Evolutionary conservation across 2,888 invertebrate species (phyloP).

Genomic region (Caenorhabditis sp.): DNA sequence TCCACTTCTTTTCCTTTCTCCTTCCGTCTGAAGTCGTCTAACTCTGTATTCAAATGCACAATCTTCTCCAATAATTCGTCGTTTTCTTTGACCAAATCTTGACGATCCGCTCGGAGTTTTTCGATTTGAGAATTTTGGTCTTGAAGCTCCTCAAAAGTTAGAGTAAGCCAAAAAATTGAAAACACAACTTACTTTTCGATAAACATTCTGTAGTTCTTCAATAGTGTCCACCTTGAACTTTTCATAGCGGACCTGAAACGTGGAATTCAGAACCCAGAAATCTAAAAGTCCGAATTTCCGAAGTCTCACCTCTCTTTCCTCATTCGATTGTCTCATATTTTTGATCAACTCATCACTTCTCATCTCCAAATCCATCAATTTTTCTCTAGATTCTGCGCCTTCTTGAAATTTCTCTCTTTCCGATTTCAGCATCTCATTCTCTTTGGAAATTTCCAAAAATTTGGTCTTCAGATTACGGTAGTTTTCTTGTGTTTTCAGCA

Average conservation of each 20-base stretch:
- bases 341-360: slow-evolving; percentile 43
- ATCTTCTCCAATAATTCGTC: slow-evolving; percentile 55
- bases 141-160: slow-evolving; percentile 48
- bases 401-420: slow-evolving; percentile 14
- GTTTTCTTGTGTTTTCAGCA: slow-evolving; percentile 63
- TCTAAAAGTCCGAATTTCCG: not conserved
- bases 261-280: not conserved
- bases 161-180: not conserved
- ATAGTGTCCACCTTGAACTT: slow-evolving; percentile 57
- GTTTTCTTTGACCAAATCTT: slow-evolving; percentile 57
- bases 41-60: slow-evolving; percentile 21
- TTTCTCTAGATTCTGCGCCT: slow-evolving; percentile 31
- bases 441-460: slow-evolving; percentile 32
- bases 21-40: slow-evolving; percentile 49
- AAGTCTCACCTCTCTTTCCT: slow-evolving; percentile 57
- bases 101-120: slow-evolving; percentile 46
- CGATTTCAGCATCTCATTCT: slow-evolving; percentile 28
- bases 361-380: slow-evolving; percentile 39
- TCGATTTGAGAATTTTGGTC: slow-evolving; percentile 59
- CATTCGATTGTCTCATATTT: slow-evolving; percentile 37
- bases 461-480: slow-evolving; percentile 58
- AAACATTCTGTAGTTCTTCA: slow-evolving; percentile 60
- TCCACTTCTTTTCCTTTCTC: slow-evolving; percentile 59
- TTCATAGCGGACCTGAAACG: slow-evolving; percentile 45
- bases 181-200: slow-evolving; percentile 35